Base-by-base conservation (phyloP, 2,888 invertebrate genomes). In the Cancer borealis region DNA sequence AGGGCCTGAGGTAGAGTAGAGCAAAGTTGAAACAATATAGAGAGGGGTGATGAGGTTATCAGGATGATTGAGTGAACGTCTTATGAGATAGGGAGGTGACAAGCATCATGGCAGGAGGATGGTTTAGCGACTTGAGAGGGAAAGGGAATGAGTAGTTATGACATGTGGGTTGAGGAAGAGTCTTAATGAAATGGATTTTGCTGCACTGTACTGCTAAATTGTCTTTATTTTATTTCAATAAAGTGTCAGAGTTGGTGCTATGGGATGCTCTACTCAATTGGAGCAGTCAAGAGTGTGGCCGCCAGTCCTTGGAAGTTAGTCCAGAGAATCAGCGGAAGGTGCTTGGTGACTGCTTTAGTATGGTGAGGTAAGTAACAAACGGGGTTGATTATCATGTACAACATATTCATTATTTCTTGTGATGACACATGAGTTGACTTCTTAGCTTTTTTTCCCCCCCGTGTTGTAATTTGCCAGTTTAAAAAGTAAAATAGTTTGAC, bases 221-320 rank as follows among this genome's bases (percentile, higher is more conserved):
- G 21, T n/a, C 4, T 4, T 5, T 66, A n/a, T 3, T 26, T 54
- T 54, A 3, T 14, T 54, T 54, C 54, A 8, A 60, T 60, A 17
- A 47, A 95, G 93, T 97, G 96, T 98, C 98, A 0, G 98, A 98
- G 96, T 96, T 98, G 96, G 98, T 98, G 96, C 96, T 98, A 79
- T 98, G 98, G 96, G 97, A 97, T 95, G 98, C 98, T 0, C 97
- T 98, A 0, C 97, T 97, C n/a, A 97, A 97, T 96, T 98, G 98
- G 97, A 97, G 97, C 10, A 97, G 96, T 93, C 97, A 97, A 92
- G 97, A 98, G 96, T 97, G 97, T 91, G 54, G 30, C 6, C 47
- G 90, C 39, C 90, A 93, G 47, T 90, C 90, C 2, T 54, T 95
- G 0, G 96, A 96, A 87, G 94, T 93, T 66, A 95, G 92, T n/a